Evolutionary conservation across 2,113 vertebrate genomes (phyloP).

Genomic region (Myotis yumanensis): DNA sequence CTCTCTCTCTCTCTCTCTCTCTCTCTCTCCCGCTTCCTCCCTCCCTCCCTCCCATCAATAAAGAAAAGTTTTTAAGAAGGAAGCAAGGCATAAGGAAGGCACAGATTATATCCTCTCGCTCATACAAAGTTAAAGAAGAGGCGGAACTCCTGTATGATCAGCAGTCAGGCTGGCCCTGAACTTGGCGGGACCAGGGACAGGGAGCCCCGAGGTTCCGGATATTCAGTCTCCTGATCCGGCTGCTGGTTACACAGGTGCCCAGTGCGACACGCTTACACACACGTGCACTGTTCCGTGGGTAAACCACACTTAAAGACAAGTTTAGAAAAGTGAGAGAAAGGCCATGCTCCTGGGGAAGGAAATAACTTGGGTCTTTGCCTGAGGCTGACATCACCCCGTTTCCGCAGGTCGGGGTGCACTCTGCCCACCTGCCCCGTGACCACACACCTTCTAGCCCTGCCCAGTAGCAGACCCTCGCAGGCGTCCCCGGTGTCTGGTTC

Average conservation of each 20-base stretch:
- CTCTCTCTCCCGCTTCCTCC: too few species aligned
- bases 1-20: too few species aligned
- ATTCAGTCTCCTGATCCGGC: background rate
- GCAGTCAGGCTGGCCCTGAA: too few species aligned
- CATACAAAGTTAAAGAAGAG: rapidly evolving
- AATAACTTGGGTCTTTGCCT: rapidly evolving
- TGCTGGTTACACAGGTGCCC: background rate
- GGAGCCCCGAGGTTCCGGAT: background rate
- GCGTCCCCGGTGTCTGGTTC: background rate
- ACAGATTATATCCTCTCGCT: rapidly evolving
- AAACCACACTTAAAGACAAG: background rate
- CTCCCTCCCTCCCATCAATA: background rate
- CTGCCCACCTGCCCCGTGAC: background rate
- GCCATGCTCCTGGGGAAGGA: rapidly evolving
- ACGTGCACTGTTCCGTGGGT: rapidly evolving
- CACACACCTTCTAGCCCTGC: rapidly evolving
- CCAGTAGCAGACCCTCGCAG: rapidly evolving
- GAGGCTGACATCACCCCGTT: rapidly evolving
- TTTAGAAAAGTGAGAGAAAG: background rate
- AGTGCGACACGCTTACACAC: rapidly evolving
- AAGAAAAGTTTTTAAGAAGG: background rate
- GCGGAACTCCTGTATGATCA: too few species aligned
- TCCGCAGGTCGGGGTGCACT: background rate
- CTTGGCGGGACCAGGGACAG: background rate
- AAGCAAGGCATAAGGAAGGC: background rate